Conservation (phyloP, 2,888 invertebrate genomes). For the Metellina segmentata region DNA sequence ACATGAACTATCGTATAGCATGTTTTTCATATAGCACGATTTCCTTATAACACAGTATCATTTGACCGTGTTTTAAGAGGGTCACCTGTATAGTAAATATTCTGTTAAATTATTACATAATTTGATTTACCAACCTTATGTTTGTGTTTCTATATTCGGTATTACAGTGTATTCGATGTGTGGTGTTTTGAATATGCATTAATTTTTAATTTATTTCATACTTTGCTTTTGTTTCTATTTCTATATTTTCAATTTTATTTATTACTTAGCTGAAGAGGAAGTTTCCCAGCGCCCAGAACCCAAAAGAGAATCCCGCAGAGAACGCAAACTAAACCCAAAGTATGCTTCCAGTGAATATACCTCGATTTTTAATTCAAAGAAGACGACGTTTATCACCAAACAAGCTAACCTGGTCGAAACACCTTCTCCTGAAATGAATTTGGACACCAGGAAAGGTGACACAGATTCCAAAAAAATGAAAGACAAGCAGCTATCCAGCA, state of each 20-base stretch:
- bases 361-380: constrained; percentile 79
- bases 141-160: too few species aligned
- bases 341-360: constrained; percentile 81
- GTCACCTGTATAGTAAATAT: too few species aligned
- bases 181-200: background rate
- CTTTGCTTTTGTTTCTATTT: background rate
- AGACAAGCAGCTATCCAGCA: background rate
- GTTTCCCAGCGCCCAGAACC: constrained; percentile 78
- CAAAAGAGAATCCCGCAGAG: constrained; percentile 80
- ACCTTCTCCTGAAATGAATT: background rate
- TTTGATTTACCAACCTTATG: too few species aligned
- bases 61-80: too few species aligned
- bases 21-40: too few species aligned
- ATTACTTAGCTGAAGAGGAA: constrained; percentile 55
- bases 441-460: constrained; percentile 22
- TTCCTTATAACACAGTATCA: too few species aligned
- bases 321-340: constrained; percentile 80
- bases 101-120: background rate
- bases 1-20: too few species aligned
- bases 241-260: background rate
- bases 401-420: constrained; percentile 4
- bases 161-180: too few species aligned
- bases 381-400: constrained; percentile 62
- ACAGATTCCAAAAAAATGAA: background rate
- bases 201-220: background rate